Conservation (phyloP, 2,888 invertebrate species). For the Conus canariensis region DNA sequence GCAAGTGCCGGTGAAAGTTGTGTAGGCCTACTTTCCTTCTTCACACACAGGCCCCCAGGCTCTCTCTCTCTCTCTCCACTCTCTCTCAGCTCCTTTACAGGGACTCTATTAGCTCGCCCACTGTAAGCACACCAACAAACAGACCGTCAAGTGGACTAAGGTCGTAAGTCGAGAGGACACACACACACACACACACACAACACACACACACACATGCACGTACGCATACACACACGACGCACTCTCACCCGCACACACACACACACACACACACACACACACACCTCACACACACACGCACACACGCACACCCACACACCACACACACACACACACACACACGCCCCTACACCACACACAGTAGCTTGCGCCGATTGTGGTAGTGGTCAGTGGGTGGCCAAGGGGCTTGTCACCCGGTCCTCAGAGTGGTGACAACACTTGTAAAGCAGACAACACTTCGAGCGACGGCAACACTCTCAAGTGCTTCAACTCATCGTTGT, state of each 20-base stretch:
- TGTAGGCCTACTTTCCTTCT: background rate
- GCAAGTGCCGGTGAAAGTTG: background rate
- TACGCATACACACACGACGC: too few relatives aligned
- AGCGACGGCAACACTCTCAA: background rate
- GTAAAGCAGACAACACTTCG: background rate
- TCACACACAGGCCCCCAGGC: background rate
- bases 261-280: background rate
- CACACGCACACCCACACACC: background rate
- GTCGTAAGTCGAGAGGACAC: background rate
- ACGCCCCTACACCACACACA: background rate
- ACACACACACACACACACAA: background rate
- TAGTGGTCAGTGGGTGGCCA: background rate
- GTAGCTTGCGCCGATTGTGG: background rate
- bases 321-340: background rate
- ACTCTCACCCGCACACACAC: background rate
- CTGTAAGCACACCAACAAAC: background rate
- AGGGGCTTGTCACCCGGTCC: constrained; percentile 1
- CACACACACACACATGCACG: background rate
- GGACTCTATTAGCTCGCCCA: background rate
- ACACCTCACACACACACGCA: background rate
- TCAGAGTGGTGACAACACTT: background rate
- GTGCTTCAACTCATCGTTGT: background rate
- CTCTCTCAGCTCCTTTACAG: too few relatives aligned
- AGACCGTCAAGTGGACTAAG: background rate
- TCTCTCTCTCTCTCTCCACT: background rate